phyloP scores from a whole-genome alignment of 2,113 vertebrate genomes.

The Protobothrops mucrosquamatus region DNA sequence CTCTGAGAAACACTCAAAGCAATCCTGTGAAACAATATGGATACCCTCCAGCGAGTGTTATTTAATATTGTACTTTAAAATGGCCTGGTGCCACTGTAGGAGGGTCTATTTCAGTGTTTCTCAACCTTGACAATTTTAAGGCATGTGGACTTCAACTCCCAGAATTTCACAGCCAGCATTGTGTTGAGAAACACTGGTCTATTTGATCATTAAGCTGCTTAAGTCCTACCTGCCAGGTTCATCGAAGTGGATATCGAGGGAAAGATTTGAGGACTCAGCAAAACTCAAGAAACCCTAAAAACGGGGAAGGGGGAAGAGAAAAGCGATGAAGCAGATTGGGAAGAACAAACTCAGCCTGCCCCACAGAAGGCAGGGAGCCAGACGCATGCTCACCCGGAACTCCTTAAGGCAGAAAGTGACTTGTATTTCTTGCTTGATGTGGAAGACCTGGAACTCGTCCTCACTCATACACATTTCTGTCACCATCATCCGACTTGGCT shows the following conservation, averaged over 20 bases:
- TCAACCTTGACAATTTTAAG: too few relatives aligned
- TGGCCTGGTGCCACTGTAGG: not conserved
- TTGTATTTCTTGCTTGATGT: constrained; percentile 63
- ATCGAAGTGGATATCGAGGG: constrained; percentile 82
- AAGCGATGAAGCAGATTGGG: fast-evolving
- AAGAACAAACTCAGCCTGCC: not conserved
- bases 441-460: constrained; percentile 84
- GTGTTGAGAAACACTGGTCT: too few relatives aligned
- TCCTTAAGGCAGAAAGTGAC: constrained; percentile 95
- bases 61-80: not conserved
- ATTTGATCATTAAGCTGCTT: not conserved
- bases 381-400: constrained; percentile 74
- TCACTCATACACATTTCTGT: constrained; percentile 84
- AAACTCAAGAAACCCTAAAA: constrained; percentile 85
- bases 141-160: too few relatives aligned
- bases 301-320: not conserved
- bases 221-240: constrained; percentile 77
- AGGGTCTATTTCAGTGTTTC: not conserved
- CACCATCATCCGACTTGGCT: constrained; percentile 77
- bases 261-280: constrained; percentile 83
- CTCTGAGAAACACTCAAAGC: not conserved
- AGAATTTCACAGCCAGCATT: too few relatives aligned
- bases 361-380: fast-evolving
- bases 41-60: not conserved
- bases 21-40: not conserved